A percentile compares a stretch with the other conserved stretches of the same genome.
phyloP scores from a whole-genome alignment of 1,140 invertebrate genomes.

The Rhynchophorus ferrugineus region DNA sequence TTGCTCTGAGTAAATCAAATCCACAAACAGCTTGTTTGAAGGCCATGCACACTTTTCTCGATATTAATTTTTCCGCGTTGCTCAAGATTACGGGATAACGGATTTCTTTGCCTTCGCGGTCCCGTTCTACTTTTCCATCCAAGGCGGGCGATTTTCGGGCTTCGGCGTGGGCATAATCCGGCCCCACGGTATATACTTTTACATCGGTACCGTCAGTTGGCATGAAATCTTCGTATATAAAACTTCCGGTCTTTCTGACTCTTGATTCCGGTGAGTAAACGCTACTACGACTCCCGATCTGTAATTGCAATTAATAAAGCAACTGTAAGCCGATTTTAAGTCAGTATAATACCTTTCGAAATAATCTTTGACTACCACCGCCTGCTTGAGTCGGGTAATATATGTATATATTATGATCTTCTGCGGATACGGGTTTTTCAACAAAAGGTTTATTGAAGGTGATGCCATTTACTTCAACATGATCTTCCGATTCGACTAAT shows the following conservation, averaged over 20 bases:
- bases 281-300: conserved; percentile 97
- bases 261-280: conserved; percentile 96
- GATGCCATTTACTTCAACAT: conserved; percentile 96
- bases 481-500: conserved; percentile 94
- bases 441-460: conserved; percentile 99
- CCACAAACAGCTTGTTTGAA: conserved; percentile 99
- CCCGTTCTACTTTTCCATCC: conserved; percentile 97
- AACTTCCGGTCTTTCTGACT: conserved; percentile 94
- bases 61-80: conserved; percentile 98
- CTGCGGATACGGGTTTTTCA: conserved; percentile 95
- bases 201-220: conserved; percentile 96
- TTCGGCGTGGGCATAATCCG: conserved; percentile 98
- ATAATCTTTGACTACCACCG: conserved; percentile 90
- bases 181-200: conserved; percentile 89
- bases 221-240: conserved; percentile 99
- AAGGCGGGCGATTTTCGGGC: conserved; percentile 96
- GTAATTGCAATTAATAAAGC: too few species aligned
- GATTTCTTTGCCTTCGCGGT: conserved; percentile 97
- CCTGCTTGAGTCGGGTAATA: conserved; percentile 99
- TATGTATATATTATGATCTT: conserved; percentile 99
- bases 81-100: conserved; percentile 96
- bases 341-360: conserved; percentile 97
- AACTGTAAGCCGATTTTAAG: too few species aligned
- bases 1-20: conserved; percentile 80
- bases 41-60: conserved; percentile 93